phyloP scores from a whole-genome alignment of 2,113 vertebrate genomes.

The Sylvietta virens region DNA sequence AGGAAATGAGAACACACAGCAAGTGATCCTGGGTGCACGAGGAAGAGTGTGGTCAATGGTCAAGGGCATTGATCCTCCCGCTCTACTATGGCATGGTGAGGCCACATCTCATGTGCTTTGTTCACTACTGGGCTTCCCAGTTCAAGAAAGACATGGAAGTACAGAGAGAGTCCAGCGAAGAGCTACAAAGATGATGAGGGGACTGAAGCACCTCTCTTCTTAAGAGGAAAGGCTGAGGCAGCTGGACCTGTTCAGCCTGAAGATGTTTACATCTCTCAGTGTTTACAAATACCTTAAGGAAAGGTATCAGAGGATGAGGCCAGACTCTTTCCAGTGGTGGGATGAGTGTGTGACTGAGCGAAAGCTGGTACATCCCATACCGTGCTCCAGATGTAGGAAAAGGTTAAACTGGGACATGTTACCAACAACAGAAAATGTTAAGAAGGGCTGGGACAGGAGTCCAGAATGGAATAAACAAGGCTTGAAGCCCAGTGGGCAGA shows the following conservation, averaged over 20 bases:
- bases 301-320: neutral
- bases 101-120: neutral
- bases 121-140: neutral
- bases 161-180: neutral
- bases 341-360: neutral
- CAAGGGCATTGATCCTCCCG: neutral
- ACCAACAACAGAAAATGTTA: neutral
- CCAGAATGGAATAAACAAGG: neutral
- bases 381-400: neutral
- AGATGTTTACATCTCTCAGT: neutral
- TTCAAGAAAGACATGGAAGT: neutral
- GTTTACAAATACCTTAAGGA: neutral
- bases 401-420: neutral
- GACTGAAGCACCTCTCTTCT: neutral
- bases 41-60: neutral
- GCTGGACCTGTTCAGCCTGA: neutral
- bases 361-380: accelerated
- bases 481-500: neutral
- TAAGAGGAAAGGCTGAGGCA: neutral
- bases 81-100: neutral
- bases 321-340: too few species aligned
- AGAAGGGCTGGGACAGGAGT: neutral
- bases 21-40: neutral
- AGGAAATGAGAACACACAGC: neutral
- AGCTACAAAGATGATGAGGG: neutral